Evolutionary conservation across 1,140 invertebrate genomes (phyloP).

Genomic region (Dendrolimus punctatus): DNA sequence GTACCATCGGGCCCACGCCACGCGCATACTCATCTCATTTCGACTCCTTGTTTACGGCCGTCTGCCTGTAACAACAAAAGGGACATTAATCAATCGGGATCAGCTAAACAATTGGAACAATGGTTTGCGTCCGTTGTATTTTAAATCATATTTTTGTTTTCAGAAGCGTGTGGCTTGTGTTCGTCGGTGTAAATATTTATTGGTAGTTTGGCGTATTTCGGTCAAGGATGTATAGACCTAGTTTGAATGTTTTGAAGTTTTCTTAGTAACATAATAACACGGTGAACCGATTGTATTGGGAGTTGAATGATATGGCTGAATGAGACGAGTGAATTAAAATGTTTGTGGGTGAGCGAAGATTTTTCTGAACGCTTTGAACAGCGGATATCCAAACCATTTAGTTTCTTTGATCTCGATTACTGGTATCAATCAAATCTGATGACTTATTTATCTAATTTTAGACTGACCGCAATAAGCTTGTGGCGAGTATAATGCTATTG

Average conservation of each 20-base stretch:
- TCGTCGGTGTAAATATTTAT: slow-evolving; percentile 8
- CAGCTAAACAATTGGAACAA: slow-evolving; percentile 26
- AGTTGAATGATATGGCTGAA: too few relatives aligned
- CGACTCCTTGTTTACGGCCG: slow-evolving; percentile 52
- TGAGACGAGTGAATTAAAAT: too few relatives aligned
- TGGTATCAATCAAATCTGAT: too few relatives aligned
- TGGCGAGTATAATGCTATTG: too few relatives aligned
- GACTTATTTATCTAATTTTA: too few relatives aligned
- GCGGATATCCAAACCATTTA: too few relatives aligned
- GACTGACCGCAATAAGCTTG: too few relatives aligned
- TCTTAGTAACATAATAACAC: neutral
- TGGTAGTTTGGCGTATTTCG: slow-evolving; percentile 5
- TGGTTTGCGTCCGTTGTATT: slow-evolving; percentile 16
- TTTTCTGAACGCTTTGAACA: too few relatives aligned
- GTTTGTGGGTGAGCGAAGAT: too few relatives aligned
- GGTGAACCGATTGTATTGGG: too few relatives aligned
- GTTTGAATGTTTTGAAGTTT: neutral
- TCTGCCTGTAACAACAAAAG: slow-evolving; percentile 61
- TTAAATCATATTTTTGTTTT: slow-evolving; percentile 20
- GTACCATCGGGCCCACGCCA: slow-evolving; percentile 66
- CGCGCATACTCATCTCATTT: slow-evolving; percentile 70
- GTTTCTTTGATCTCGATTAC: too few relatives aligned
- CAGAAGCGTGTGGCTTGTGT: slow-evolving; percentile 17
- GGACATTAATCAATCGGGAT: slow-evolving; percentile 28
- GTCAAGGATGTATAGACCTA: slow-evolving; percentile 12